Evolutionary conservation across 2,797 vertebrate genomes (phyloP), one percentile per base, ranked within the genome.

Genomic region (Ataeniobius toweri): DNA sequence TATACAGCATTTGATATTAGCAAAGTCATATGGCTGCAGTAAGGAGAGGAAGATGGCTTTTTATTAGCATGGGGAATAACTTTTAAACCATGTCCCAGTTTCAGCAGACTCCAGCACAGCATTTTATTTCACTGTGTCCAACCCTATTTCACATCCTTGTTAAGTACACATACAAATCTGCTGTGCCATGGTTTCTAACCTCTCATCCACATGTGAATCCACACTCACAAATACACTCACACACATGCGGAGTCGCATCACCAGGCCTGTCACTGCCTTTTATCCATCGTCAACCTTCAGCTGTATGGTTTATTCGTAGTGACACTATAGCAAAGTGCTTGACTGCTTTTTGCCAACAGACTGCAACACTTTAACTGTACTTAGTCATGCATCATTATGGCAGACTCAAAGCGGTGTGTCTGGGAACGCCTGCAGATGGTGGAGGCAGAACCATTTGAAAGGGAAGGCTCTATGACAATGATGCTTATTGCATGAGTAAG

Each of bases 381-480:
- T 94, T 95, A 95, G 94, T 94, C 94, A 94, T 94, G 94, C 92
- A 92, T 94, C 92, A 94, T 94, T 94, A 94, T 94, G 92, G 94
- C 92, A 92, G 92, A 91, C 87, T 94, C 93, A 89, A 90, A 93
- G 93, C 88, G 84, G 85, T 92, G 92, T 91, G 92, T 92, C 92
- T 92, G 93, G 91, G 91, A 93, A 93, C 83, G 93, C 90, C 90
- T 93, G 92, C 93, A 94, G 93, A 95, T 94, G 94, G 93, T 84
- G 87, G 91, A 90, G 92, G 91, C 93, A 91, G 90, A 92, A 91
- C 89, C 92, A 81, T 91, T 92, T 90, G 92, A 90, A 94, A 88
- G 88, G 88, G 89, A 87, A 92, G 88, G 79, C 90, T 91, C 82
- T 81, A 91, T 93, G 93, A 94, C 93, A 94, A 90, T 89, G 92